Evolutionary conservation across 2,113 vertebrate species (phyloP), one percentile per base, ranked within the genome.

Genomic region (Riparia riparia): DNA sequence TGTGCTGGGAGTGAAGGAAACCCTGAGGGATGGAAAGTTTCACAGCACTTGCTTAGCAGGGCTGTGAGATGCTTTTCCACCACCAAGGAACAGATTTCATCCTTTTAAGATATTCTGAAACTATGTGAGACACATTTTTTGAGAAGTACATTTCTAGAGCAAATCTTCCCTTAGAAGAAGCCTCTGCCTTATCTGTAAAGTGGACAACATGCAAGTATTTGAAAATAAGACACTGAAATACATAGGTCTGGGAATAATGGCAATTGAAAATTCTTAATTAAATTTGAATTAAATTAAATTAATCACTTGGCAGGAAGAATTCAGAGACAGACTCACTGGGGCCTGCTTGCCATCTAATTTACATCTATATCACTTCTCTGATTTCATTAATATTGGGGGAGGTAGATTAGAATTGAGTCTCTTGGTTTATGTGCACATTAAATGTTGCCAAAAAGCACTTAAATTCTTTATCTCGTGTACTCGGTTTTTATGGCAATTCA

Each of bases 311-410:
- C 53, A 76, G 74, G 78, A 94, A 92, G 53, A 45, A 68, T 69
- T 45, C 39, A 9, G 42, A 72, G 41, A 39, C 18, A 93, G 80
- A 81, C 42, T 93, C 3, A 0, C 17, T 72, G 60, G 79, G 50
- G 60, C n/a, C 66, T 88, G 25, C 34, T 92, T 65, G 25, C 47
- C 21, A 21, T 93, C 82, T 90, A 50, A 83, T 95, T 93, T 89
- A 58, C 68, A 89, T 92, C 58, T 82, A 14, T 69, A 88, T 88
- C 15, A 20, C 70, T 82, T 76, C 44, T 87, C 41, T 47, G 28
- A 45, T 91, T 87, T 91, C 12, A 53, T 90, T 81, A 83, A 29
- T 90, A 50, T 58, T 29, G 11, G 18, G 15, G 16, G 15, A 6
- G 4, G 2, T 76, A 77, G 58, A 70, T 83, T 45, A 83, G 34